Evolutionary conservation across 2,113 vertebrate genomes (phyloP).

Genomic region (Hystrix brachyura): DNA sequence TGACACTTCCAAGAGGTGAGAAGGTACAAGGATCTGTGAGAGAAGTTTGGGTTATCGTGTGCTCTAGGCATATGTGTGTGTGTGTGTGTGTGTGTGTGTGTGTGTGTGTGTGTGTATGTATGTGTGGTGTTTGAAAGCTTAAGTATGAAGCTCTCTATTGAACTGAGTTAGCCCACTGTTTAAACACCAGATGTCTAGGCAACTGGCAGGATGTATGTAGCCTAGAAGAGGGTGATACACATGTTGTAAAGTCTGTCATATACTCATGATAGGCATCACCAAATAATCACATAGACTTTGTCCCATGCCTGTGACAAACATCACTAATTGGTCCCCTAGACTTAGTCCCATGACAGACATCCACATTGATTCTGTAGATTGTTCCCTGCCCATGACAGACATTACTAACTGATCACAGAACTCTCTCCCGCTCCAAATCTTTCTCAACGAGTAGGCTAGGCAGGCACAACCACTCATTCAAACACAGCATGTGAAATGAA

Average conservation of each 20-base stretch:
- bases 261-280: not conserved
- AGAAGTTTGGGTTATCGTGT: not conserved
- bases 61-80: not conserved
- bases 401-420: conserved; percentile 9
- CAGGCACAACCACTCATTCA: not conserved
- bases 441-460: not conserved
- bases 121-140: not conserved
- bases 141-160: not conserved
- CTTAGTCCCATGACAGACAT: not conserved
- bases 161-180: not conserved
- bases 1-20: not conserved
- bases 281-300: not conserved
- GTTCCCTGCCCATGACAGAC: not conserved
- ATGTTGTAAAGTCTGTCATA: not conserved
- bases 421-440: not conserved
- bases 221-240: not conserved
- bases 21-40: not conserved
- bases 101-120: not conserved
- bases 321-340: not conserved
- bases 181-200: not conserved
- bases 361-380: not conserved
- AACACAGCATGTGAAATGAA: not conserved
- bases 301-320: not conserved
- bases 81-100: not conserved
- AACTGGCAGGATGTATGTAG: not conserved